phyloP scores from a whole-genome alignment of 2,113 vertebrate genomes.

The Anolis sagrei region DNA sequence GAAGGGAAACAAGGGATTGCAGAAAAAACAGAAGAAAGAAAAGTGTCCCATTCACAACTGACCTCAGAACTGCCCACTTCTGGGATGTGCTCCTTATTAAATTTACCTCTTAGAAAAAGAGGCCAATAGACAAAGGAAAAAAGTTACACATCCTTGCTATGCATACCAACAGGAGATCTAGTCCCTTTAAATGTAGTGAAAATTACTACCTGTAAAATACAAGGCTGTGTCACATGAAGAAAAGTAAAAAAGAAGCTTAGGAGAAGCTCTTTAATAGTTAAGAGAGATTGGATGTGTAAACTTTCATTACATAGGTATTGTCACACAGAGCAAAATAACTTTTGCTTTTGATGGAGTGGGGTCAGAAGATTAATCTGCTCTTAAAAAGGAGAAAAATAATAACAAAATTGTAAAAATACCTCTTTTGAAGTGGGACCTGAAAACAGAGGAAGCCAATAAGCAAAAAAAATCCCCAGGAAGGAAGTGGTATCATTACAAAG shows the following conservation, averaged over 20 bases:
- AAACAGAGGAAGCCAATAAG: background rate
- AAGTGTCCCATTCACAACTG: no score
- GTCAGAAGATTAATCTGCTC: background rate
- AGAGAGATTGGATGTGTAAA: background rate
- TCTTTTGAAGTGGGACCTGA: background rate
- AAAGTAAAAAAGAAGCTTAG: background rate
- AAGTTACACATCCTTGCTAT: no score
- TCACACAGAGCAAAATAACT: background rate
- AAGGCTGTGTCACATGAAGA: background rate
- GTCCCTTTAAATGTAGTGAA: no score
- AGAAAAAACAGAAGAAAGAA: no score
- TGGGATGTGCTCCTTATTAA: no score
- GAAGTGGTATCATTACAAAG: background rate
- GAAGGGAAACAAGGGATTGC: no score
- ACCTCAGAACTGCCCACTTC: no score
- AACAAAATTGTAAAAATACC: background rate
- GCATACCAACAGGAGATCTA: no score
- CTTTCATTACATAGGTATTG: background rate
- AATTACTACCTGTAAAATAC: background rate
- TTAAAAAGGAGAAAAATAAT: background rate
- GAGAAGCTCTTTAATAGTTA: background rate
- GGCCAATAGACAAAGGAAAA: no score
- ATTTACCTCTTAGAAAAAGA: no score
- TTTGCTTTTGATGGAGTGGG: background rate
- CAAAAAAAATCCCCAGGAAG: background rate